Conservation (phyloP, 1,140 invertebrate species). For the Chelonus insularis region DNA sequence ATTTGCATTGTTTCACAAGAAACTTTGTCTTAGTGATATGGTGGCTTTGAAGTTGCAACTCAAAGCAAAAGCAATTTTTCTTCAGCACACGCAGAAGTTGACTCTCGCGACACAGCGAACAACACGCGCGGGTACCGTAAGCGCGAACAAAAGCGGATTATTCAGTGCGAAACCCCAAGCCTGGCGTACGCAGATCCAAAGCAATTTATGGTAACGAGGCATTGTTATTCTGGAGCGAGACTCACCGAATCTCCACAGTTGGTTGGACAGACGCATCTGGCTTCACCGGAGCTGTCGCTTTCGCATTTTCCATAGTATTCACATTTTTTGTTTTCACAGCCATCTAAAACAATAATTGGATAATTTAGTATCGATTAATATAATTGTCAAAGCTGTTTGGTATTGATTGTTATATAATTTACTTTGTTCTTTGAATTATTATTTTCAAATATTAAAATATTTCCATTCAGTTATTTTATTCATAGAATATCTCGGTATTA, state of each 20-base stretch:
- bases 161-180: conserved; percentile 18
- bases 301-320: conserved; percentile 83
- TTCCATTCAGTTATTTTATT: no score
- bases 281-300: conserved; percentile 72
- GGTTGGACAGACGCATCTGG: conserved; percentile 79
- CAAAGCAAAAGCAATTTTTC: conserved; percentile 23
- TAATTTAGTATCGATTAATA: no score
- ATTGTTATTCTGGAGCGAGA: conserved; percentile 31
- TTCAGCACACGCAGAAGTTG: neutral
- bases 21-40: conserved; percentile 3
- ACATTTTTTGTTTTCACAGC: conserved; percentile 86
- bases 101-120: neutral
- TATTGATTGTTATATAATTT: no score
- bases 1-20: conserved; percentile 30
- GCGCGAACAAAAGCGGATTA: conserved; percentile 19
- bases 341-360: conserved; percentile 65
- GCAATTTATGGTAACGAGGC: conserved; percentile 30
- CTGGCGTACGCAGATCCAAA: conserved; percentile 8
- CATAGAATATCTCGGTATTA: no score
- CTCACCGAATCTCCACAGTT: conserved; percentile 74
- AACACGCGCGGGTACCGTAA: neutral
- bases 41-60: conserved; percentile 28
- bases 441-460: no score
- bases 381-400: no score
- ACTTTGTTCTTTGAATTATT: no score